Base-by-base conservation (phyloP, 2,113 vertebrate species). In the Pimephales promelas region DNA sequence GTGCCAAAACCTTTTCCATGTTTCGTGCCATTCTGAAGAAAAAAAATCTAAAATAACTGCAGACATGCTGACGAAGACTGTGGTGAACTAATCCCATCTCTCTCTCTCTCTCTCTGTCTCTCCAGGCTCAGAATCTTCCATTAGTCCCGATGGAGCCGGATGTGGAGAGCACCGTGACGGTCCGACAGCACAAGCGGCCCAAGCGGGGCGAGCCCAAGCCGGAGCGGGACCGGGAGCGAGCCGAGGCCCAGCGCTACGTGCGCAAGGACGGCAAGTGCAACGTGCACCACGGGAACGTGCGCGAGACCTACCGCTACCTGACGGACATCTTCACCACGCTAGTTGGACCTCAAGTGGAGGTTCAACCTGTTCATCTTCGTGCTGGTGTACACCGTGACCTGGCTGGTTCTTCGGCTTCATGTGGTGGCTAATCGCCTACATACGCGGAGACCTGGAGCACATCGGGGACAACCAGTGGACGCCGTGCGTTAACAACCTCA, bases 371-470 rank as follows among this genome's bases (percentile, higher is more conserved):
- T 99, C 86, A 98, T 99, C 88, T 99, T 99, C 13, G 97, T 99
- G 89, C 89, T 99, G 95, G 98, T 99, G 76, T 99, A 99, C 94
- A 99, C 98, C 0, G 96, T 97, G 81, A 99, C 98, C 0, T 99
- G 98, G 98, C 96, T 99, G n/a, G 49, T 97, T 99, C 89, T 99
- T 99, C 64, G 98, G 98, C 89, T 95, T 99, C 92, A 97, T 97
- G 93, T 99, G 98, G 98, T 99, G 98, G 98, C 92, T 99, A n/a
- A 99, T 99, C 3, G 98, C 98, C 0, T 99, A 99, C 87, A 90
- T 97, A 24, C 96, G 98, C 73, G 98, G 98, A 74, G 98, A 99
- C 72, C 95, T 99, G 95, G 97, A 98, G 84, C 97, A 99, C 89
- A 85, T 97, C 91, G 93, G 96, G 70, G 97, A 99, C 89, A 94